Conservation (phyloP, 2,888 invertebrate species). For the Eubasilissa splendida region DNA sequence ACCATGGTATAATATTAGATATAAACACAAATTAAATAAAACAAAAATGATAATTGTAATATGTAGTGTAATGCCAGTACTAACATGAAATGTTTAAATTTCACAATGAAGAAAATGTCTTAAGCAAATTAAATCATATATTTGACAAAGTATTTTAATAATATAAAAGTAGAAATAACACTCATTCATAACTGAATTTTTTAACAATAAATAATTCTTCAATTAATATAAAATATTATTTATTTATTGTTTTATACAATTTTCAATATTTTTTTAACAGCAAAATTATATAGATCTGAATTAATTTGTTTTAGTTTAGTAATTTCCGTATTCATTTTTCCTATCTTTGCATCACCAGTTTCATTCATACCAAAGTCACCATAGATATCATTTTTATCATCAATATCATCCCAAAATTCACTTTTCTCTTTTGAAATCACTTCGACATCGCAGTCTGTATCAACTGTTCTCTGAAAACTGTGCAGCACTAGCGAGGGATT, state of each 20-base stretch:
- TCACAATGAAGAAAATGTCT: too few relatives aligned
- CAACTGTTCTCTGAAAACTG: slow-evolving; percentile 77
- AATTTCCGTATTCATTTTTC: slow-evolving; percentile 69
- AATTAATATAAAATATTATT: not conserved
- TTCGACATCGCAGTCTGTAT: slow-evolving; percentile 70
- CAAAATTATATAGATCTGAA: slow-evolving; percentile 73
- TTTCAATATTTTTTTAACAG: slow-evolving; percentile 68
- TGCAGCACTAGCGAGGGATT: slow-evolving; percentile 73
- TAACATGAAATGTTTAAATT: too few relatives aligned
- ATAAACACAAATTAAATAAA: too few relatives aligned
- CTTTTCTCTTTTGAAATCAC: slow-evolving; percentile 65
- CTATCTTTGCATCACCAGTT: slow-evolving; percentile 57
- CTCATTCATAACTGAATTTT: too few relatives aligned
- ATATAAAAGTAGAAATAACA: too few relatives aligned
- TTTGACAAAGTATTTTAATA: too few relatives aligned
- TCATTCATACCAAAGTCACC: slow-evolving; percentile 11
- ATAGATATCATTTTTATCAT: slow-evolving; percentile 52
- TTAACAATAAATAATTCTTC: not conserved
- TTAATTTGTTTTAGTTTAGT: slow-evolving; percentile 73
- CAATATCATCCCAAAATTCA: slow-evolving; percentile 65
- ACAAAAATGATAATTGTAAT: too few relatives aligned
- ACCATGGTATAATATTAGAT: too few relatives aligned
- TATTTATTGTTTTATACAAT: slow-evolving; percentile 10
- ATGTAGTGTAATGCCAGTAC: too few relatives aligned
- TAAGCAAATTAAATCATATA: too few relatives aligned